phyloP scores from a whole-genome alignment of 1,140 invertebrate species.

The Lordiphosa clarofinis region DNA sequence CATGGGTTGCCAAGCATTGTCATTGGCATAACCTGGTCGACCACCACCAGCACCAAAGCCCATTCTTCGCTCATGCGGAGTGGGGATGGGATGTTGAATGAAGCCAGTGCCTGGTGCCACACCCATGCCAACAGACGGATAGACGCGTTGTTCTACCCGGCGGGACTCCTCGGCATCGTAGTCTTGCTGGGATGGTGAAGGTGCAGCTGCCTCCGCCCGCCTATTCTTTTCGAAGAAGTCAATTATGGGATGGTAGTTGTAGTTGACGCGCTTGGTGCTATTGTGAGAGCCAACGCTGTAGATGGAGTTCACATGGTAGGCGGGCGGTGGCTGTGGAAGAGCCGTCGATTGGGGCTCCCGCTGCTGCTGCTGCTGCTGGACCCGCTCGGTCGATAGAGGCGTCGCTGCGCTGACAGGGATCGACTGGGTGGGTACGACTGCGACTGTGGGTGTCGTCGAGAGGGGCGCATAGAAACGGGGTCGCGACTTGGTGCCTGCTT shows the following conservation, averaged over 20 bases:
- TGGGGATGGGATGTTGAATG: constrained; percentile 46
- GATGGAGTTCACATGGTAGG: constrained; percentile 59
- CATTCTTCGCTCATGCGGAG: constrained; percentile 60
- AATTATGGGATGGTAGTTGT: constrained; percentile 92
- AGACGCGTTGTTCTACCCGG: constrained; percentile 42
- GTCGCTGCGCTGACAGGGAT: constrained; percentile 38
- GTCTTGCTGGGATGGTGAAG: constrained; percentile 8
- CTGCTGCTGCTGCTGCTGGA: constrained; percentile 27
- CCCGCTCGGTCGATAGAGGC: constrained; percentile 49
- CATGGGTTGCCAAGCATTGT: constrained; percentile 71
- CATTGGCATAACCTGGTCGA: constrained; percentile 40
- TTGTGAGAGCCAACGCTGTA: constrained; percentile 17
- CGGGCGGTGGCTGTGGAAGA: constrained; percentile 40
- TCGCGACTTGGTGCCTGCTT: constrained; percentile 46
- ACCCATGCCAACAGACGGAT: constrained; percentile 26
- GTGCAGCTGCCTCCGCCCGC: constrained; percentile 25
- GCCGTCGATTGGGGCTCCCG: constrained; percentile 46
- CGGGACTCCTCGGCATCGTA: constrained; percentile 40
- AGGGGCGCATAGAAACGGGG: constrained; percentile 65
- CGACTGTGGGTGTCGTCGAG: constrained; percentile 29
- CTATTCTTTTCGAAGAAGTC: constrained; percentile 85
- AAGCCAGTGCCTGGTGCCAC: constrained; percentile 18
- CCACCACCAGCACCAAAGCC: constrained; percentile 54
- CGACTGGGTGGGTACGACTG: constrained; percentile 14
- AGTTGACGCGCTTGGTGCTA: constrained; percentile 84